Conservation (phyloP, 2,113 vertebrate genomes). For the Oxyruncus cristatus region DNA sequence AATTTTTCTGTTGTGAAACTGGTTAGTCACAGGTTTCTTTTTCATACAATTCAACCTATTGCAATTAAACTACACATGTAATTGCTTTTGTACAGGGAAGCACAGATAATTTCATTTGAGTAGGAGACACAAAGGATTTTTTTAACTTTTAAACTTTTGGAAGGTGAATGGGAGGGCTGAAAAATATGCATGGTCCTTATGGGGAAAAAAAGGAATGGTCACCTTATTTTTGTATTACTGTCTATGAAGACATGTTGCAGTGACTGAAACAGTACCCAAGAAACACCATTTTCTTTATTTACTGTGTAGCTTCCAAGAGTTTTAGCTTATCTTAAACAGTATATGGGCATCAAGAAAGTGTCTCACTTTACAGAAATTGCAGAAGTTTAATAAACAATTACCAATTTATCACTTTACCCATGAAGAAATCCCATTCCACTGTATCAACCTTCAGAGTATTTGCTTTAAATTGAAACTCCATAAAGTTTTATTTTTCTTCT, state of each 20-base stretch:
- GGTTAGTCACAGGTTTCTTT: not conserved
- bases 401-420: not conserved
- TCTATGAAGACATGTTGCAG: not conserved
- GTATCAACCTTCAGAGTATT: not conserved
- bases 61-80: not conserved
- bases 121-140: not conserved
- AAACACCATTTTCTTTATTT: not conserved
- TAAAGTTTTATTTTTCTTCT: not conserved
- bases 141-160: not conserved
- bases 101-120: not conserved
- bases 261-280: not conserved
- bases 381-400: not conserved
- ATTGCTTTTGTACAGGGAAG: not conserved
- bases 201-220: not conserved
- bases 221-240: not conserved
- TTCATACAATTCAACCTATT: not conserved
- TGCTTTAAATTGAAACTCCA: not conserved
- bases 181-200: not conserved
- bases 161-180: not conserved
- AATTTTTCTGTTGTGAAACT: not conserved
- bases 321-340: not conserved
- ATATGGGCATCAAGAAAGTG: not conserved
- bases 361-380: not conserved
- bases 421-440: not conserved
- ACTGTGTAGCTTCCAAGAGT: not conserved